Base-by-base conservation (phyloP, 2,797 vertebrate species). In the Silurus lanzhouensis region DNA sequence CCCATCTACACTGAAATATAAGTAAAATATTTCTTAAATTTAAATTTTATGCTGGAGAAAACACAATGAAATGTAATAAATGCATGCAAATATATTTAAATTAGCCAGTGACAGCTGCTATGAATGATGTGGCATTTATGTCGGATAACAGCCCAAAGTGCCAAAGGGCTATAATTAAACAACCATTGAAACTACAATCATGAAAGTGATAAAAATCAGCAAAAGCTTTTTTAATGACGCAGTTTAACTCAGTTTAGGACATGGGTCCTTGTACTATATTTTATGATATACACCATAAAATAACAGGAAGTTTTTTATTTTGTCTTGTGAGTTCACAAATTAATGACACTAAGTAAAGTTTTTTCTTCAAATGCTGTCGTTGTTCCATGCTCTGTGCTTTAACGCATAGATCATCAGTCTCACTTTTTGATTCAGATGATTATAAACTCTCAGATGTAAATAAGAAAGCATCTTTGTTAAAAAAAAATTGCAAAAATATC, bases 81-180 rank as follows among this genome's bases (percentile, higher is more conserved):
- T 84, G 72, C 20, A 82, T 84, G 83, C 25, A 86, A 84, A 78
- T 57, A 58, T 57, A 57, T 17, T 27, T 3, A 58, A 85, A 85
- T 70, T 68, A 70, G 13, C 17, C 27, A 86, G 38, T 13, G 38
- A 76, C 27, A 38, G 66, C 25, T 83, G 55, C 55, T 68, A 52
- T 67, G 44, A 83, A 67, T 55, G 61, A 67, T 75, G 72, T 76
- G 76, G 22, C 61, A 68, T 85, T 85, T 81, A 63, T 55, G 60
- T 61, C 61, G 44, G 60, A 84, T 58, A 76, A 79, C 82, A 77
- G 55, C 3, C 1, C 48, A 76, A 76, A 63, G 70, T 74, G 52
- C 44, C 68, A 58, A 76, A 76, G 60, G 44, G n/a, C 44, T 52
- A 31, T 76, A 81, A 84, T 84, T 52, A 87, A 20, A 17, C 58